Evolutionary conservation across 2,797 vertebrate genomes (phyloP), one percentile per base, ranked within the genome.

Genomic region (Coreius guichenoti): DNA sequence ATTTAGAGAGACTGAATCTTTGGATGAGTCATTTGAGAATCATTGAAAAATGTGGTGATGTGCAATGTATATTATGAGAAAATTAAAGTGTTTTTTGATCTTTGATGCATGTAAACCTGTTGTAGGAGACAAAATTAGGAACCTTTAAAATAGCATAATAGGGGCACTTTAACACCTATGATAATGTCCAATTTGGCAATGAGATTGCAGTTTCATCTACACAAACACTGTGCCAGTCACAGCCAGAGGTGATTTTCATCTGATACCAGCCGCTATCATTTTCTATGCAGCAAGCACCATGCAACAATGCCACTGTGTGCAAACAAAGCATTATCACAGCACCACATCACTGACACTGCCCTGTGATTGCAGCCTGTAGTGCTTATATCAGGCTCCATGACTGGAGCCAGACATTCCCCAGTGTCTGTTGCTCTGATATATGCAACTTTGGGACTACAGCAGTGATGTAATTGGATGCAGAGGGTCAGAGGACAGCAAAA

Each of bases 381-480:
- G 43, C 31, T 56, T 29, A 51, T 65, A 26, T 83, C 72, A 76
- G n/a, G 17, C 8, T 31, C 33, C 47, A 56, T 76, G 65, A 58
- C 75, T 78, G 26, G 14, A 78, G 74, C n/a, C 31, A 77, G 58
- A 77, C 16, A 8, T 19, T 83, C 73, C 61, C 61, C 6, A 16
- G 61, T 76, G 56, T 82, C 19, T 82, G 21, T 75, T 29, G 16
- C 45, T 68, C 31, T 68, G 23, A 77, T 76, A 39, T 61, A 54
- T 39, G 47, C 65, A 23, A 54, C 39, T 73, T 17, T 17, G 56
- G 67, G 26, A 86, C 49, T 26, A 54, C 80, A 70, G 8, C 29
- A 47, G 33, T 84, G 83, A 84, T 70, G 82, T 78, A 84, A 79
- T 84, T 84, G 51, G 75, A 69, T 68, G 33, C n/a, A 47, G 33